Evolutionary conservation across 1,140 invertebrate species (phyloP).

Genomic region (Lepidurus arcticus): DNA sequence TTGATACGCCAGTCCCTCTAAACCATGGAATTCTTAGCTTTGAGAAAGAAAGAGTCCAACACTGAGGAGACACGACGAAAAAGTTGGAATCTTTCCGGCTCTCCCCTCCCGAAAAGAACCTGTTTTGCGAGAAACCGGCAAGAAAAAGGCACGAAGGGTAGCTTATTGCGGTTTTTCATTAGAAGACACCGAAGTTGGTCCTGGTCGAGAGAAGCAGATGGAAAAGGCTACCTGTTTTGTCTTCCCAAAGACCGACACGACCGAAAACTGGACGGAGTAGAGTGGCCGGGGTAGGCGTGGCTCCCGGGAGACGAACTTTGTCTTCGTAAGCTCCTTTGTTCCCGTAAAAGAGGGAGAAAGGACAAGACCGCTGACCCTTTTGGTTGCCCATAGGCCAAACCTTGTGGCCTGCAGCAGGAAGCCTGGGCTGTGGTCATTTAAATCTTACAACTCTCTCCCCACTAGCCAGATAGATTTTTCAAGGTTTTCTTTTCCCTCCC

Average conservation of each 20-base stretch:
- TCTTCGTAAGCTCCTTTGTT: neutral
- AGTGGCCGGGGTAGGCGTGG: neutral
- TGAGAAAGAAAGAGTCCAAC: neutral
- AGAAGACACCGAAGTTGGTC: neutral
- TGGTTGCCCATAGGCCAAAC: conserved; percentile 14
- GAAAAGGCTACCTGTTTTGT: neutral
- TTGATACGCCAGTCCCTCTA: neutral
- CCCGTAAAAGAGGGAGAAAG: neutral
- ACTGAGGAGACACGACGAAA: neutral
- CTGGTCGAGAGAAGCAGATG: neutral
- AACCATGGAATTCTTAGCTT: neutral
- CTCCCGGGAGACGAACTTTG: neutral
- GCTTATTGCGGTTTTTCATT: neutral
- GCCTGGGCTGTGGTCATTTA: conserved; percentile 4
- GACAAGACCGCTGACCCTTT: conserved; percentile 17
- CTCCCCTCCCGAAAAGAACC: neutral
- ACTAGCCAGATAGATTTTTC: neutral
- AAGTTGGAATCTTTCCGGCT: neutral
- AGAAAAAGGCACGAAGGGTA: conserved; percentile 6
- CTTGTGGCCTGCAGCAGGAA: neutral
- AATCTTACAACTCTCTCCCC: neutral
- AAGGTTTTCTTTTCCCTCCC: neutral
- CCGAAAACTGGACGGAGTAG: neutral
- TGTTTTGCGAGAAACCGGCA: neutral
- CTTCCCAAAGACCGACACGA: neutral